Evolutionary conservation across 2,797 vertebrate genomes (phyloP), one percentile per base, ranked within the genome.

Genomic region (Pagetopsis macropterus): DNA sequence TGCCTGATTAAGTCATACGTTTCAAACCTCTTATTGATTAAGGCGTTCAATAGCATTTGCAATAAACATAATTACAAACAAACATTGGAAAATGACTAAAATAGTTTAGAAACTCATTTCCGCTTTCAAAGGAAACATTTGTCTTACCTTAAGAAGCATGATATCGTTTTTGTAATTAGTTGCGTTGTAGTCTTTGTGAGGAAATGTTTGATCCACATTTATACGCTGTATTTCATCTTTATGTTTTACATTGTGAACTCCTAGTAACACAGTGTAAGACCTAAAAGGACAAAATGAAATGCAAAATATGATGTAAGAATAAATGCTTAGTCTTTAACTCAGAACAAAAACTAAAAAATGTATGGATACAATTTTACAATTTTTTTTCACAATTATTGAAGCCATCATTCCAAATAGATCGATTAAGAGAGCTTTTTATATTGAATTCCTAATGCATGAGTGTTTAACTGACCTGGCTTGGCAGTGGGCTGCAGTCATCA

Each of bases 401-500:
- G 33, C 33, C 33, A 37, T 37, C 33, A 37, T 37, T 8, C 33
- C 33, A 37, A 37, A 37, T 37, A 37, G 33, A 37, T 37, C 6
- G 2, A 7, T 37, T 37, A 37, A 37, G 33, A 9, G 33, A 8
- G 33, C 33, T 7, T 37, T 37, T 37, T 37, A 37, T 37, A 37
- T 37, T 37, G 33, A 37, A 37, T 1, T 37, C 33, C 14, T 10
- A 19, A 57, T 57, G 55, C 7, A 37, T 37, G 44, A 60, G n/a
- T 43, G 2, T 21, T 43, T 27, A 31, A 85, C 88, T 73, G 17
- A 92, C 92, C 1, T 0, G 12, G 14, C 33, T 1, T 65, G 0
- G 72, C 93, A 94, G 70, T 91, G 88, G 52, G 90, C 92, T 1
- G 92, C 90, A 27, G 91, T 92, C 70, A 92, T 56, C 75, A 93